A percentile compares a stretch with the other conserved stretches of the same genome.
Evolutionary conservation across 1,140 invertebrate genomes (phyloP).

Genomic region (Drosophila sproati): DNA sequence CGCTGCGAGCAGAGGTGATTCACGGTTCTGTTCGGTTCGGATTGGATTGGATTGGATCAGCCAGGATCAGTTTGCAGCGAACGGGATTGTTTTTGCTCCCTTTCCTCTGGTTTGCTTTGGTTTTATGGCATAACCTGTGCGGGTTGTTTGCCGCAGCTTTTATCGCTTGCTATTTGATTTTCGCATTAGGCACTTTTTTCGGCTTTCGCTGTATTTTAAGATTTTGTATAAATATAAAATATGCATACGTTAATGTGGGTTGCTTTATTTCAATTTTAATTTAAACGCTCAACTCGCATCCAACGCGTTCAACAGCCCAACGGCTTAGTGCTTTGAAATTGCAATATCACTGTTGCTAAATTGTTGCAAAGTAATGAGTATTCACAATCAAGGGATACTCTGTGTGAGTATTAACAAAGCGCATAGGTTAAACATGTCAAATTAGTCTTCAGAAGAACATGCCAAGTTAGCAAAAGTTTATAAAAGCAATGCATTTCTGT

Average conservation of each 20-base stretch:
- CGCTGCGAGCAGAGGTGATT: conserved; percentile 21
- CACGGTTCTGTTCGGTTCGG: conserved; percentile 16
- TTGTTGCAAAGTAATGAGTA: not conserved
- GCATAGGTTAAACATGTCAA: no score
- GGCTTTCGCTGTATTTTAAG: conserved; percentile 45
- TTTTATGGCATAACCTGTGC: conserved; percentile 15
- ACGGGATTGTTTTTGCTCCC: conserved; percentile 1
- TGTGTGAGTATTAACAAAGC: not conserved
- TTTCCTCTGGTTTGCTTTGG: not conserved
- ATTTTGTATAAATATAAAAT: conserved; percentile 63
- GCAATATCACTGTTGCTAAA: conserved; percentile 41
- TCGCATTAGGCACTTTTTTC: conserved; percentile 48
- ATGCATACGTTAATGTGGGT: conserved; percentile 29
- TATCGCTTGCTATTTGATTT: conserved; percentile 56
- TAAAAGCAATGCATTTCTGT: no score
- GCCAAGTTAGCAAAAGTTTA: no score
- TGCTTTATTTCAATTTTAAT: conserved; percentile 44
- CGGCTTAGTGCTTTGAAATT: conserved; percentile 54
- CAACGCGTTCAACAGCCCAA: not conserved
- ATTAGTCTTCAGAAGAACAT: no score
- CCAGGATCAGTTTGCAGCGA: not conserved
- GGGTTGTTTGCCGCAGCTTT: conserved; percentile 49
- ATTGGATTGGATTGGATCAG: conserved; percentile 2
- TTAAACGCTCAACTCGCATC: not conserved
- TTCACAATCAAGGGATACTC: not conserved